phyloP scores from a whole-genome alignment of 2,113 vertebrate genomes.

The Scolopax mira region DNA sequence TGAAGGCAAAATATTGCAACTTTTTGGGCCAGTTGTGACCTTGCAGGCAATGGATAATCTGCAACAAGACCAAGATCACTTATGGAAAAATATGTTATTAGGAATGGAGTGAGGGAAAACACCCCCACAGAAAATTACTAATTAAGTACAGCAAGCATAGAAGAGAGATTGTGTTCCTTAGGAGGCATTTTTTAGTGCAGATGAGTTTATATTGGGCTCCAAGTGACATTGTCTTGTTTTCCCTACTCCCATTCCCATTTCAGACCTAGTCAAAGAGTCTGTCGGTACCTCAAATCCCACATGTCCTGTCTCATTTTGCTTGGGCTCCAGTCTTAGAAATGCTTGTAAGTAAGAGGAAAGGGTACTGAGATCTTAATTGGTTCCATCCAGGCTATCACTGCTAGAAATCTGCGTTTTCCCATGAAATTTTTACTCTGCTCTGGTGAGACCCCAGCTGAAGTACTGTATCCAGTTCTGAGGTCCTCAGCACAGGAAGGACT shows the following conservation, averaged over 20 bases:
- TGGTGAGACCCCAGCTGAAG: too few species aligned
- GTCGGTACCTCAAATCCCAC: background rate
- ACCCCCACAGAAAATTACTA: constrained; percentile 35
- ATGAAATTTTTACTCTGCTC: background rate
- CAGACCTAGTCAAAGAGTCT: background rate
- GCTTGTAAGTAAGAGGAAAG: background rate
- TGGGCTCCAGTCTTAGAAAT: background rate
- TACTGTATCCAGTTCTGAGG: too few species aligned
- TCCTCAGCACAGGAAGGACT: too few species aligned
- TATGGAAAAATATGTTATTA: background rate
- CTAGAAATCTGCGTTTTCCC: background rate
- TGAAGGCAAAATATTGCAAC: background rate
- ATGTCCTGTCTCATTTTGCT: background rate
- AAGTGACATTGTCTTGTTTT: background rate
- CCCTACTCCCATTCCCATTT: background rate
- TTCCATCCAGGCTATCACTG: background rate
- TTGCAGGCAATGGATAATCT: background rate
- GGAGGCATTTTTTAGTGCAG: background rate
- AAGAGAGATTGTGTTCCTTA: background rate
- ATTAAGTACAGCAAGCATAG: background rate
- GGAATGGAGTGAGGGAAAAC: background rate
- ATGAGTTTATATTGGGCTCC: background rate
- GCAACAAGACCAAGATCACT: background rate
- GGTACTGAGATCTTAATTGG: background rate
- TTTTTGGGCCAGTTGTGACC: background rate